Conservation (phyloP, 2,888 invertebrate genomes). For the Chrysolina haemoptera region DNA sequence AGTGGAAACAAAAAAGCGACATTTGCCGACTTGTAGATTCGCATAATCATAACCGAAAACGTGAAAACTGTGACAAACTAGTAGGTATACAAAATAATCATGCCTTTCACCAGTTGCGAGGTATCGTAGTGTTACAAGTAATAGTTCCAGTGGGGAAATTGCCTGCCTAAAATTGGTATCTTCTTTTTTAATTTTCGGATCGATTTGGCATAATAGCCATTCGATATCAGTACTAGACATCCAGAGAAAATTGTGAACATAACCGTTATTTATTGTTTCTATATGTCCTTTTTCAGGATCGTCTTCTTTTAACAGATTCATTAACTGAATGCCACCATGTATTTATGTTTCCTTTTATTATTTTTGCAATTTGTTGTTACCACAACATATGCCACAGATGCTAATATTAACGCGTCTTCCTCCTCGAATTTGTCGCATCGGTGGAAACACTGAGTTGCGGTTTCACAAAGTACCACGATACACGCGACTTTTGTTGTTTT, state of each 20-base stretch:
- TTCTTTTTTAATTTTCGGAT: slow-evolving; percentile 9
- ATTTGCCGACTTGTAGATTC: no score
- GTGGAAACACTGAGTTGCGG: background rate
- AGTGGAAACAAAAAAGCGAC: no score
- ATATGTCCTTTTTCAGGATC: background rate
- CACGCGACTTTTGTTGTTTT: background rate
- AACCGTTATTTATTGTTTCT: background rate
- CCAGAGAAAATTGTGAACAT: background rate
- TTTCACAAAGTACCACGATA: background rate
- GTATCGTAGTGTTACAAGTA: slow-evolving; percentile 6
- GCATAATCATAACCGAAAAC: no score
- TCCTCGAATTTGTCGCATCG: background rate
- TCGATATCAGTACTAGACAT: background rate
- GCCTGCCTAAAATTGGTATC: slow-evolving; percentile 18
- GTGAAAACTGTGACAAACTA: no score
- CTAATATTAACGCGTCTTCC: background rate
- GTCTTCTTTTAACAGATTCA: background rate
- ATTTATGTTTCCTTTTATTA: background rate
- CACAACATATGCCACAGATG: background rate
- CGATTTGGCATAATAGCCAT: slow-evolving; percentile 13
- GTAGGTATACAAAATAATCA: no score
- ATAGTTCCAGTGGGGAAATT: slow-evolving; percentile 7
- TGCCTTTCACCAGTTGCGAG: slow-evolving; percentile 2
- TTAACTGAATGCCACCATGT: background rate
- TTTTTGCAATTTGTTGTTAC: background rate